phyloP scores from a whole-genome alignment of 2,113 vertebrate species.

The Poeciliopsis occidentalis region DNA sequence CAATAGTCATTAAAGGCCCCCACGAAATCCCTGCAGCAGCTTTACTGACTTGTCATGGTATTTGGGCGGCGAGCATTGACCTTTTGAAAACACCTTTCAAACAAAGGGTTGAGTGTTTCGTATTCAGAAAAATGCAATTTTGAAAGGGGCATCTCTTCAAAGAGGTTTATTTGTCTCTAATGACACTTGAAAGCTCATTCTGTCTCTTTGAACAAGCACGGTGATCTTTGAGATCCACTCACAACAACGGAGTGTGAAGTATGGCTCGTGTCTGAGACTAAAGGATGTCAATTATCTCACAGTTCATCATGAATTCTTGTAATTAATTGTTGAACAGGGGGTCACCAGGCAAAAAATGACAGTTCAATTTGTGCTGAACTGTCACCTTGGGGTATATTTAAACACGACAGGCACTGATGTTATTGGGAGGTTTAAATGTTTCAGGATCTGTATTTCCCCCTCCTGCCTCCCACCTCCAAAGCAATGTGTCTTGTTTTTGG shows the following conservation, averaged over 20 bases:
- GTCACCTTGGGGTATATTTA: neutral
- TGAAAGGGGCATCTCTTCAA: constrained; percentile 32
- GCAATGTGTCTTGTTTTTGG: constrained; percentile 1
- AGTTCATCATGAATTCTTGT: constrained; percentile 28
- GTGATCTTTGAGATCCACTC: constrained; percentile 26
- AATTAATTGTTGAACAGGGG: constrained; percentile 6
- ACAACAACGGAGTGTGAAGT: constrained; percentile 29
- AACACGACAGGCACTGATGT: constrained; percentile 1
- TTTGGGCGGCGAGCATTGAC: neutral
- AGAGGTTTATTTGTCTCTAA: constrained; percentile 19
- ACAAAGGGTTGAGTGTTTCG: constrained; percentile 12
- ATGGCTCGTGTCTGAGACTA: constrained; percentile 19
- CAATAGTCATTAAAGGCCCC: neutral
- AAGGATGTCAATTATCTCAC: constrained; percentile 28
- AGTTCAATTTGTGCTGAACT: constrained; percentile 4
- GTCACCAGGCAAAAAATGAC: constrained; percentile 16
- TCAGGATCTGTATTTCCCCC: neutral
- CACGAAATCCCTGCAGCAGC: neutral
- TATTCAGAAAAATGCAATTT: constrained; percentile 14
- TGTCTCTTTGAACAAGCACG: constrained; percentile 1
- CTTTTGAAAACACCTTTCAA: constrained; percentile 18
- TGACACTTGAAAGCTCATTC: constrained; percentile 14
- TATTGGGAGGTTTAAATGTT: neutral
- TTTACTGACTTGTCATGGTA: constrained; percentile 1
- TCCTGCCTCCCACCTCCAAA: neutral